These are phyloP conservation scores for Leptothorax acervorum DNA, from an alignment of 2,888 invertebrate genomes.

Conservation along the genomic window DNA sequence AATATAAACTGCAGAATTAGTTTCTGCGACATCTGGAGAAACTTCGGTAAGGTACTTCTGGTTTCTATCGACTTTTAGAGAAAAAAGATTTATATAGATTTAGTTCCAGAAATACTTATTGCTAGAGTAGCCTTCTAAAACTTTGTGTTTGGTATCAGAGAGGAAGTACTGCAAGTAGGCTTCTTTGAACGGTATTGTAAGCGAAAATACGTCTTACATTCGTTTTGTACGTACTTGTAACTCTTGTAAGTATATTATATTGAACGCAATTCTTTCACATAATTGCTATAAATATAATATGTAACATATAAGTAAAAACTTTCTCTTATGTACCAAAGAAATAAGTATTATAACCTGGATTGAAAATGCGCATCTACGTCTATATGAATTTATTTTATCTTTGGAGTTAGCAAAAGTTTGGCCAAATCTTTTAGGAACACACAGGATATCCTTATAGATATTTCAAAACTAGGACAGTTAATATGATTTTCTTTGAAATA, in stretches of 20 bases:
- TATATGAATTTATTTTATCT: conserved; percentile 30
- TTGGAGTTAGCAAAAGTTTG: conserved; percentile 24
- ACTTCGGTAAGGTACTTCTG: not conserved
- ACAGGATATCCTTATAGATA: conserved; percentile 18
- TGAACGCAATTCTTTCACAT: not conserved
- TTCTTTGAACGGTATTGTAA: not conserved
- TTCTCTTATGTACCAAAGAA: not conserved
- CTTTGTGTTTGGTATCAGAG: not conserved
- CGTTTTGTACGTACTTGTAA: not conserved
- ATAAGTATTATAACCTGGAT: not conserved
- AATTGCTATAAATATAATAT: not conserved
- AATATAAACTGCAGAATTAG: not conserved
- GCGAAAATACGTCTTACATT: not conserved
- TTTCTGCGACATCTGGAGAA: not conserved
- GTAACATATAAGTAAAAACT: not conserved
- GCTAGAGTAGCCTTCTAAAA: not conserved
- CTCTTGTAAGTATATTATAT: not conserved
- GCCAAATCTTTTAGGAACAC: conserved; percentile 33
- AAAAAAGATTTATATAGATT: conserved; percentile 9
- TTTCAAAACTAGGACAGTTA: conserved; percentile 28
- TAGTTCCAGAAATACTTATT: not conserved
- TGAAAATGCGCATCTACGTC: not conserved
- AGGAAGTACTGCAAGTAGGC: not conserved
- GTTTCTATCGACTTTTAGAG: not conserved
- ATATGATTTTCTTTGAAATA: conserved; percentile 27